Percentiles rank a stretch among this genome's conserved stretches.
These are phyloP conservation scores for Patiria pectinifera DNA, from an alignment of 53 echinoderm and acorn worm genomes.

Conservation along the genomic window DNA sequence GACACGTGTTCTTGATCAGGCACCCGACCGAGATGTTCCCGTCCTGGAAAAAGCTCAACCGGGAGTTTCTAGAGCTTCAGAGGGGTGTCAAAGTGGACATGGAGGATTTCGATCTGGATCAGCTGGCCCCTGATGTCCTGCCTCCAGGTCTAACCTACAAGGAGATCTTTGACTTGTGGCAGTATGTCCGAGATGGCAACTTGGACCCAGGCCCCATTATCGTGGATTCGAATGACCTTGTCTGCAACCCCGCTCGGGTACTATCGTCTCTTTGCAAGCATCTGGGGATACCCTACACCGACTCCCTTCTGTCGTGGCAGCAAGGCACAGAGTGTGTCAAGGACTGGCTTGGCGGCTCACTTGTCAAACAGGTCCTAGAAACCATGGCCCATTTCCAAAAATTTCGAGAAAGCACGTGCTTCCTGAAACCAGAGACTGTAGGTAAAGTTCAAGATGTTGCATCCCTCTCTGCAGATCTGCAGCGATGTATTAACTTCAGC, in stretches of 20 bases:
- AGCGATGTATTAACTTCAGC: slow-evolving; percentile 52
- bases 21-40: slow-evolving; percentile 52
- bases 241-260: slow-evolving; percentile 15
- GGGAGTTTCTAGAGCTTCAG: slow-evolving; percentile 2
- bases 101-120: slow-evolving; percentile 32
- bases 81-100: neutral
- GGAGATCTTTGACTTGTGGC: slow-evolving; percentile 39
- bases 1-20: slow-evolving; percentile 61
- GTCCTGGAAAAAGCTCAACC: slow-evolving; percentile 34
- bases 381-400: slow-evolving; percentile 11
- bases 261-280: slow-evolving; percentile 19
- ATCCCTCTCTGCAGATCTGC: slow-evolving; percentile 29
- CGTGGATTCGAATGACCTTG: slow-evolving; percentile 51
- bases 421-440: slow-evolving; percentile 3
- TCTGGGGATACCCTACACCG: slow-evolving; percentile 48
- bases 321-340: neutral
- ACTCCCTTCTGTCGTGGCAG: slow-evolving; percentile 56
- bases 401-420: slow-evolving; percentile 25
- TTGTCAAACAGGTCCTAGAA: neutral
- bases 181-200: slow-evolving; percentile 16
- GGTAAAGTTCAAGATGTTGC: neutral
- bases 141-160: slow-evolving; percentile 19
- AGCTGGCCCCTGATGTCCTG: slow-evolving; percentile 6
- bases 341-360: neutral
- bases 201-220: slow-evolving; percentile 50